Conservation (phyloP, 2,888 invertebrate genomes). For the Pachydiplax longipennis region DNA sequence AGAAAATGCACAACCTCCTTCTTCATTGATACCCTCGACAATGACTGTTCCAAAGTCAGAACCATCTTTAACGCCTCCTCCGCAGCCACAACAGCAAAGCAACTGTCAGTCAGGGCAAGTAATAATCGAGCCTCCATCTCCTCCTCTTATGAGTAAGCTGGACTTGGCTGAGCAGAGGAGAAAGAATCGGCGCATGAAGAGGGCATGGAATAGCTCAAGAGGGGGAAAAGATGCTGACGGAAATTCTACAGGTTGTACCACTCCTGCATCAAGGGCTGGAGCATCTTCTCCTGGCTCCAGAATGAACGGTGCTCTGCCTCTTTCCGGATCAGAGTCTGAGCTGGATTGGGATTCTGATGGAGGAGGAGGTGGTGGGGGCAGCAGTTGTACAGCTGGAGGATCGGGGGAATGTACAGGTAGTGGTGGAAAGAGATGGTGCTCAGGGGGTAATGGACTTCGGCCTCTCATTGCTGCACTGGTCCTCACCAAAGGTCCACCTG, state of each 20-base stretch:
- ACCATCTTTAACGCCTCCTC: not conserved
- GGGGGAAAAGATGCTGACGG: constrained; percentile 48
- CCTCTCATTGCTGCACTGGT: constrained; percentile 54
- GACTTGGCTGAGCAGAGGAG: constrained; percentile 58
- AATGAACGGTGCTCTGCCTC: constrained; percentile 40
- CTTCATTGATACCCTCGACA: not conserved
- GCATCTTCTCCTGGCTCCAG: constrained; percentile 51
- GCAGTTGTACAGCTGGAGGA: constrained; percentile 55
- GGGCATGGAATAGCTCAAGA: constrained; percentile 48
- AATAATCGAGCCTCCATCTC: not conserved
- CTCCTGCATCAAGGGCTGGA: constrained; percentile 53
- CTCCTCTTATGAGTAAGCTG: constrained; percentile 57
- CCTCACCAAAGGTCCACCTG: constrained; percentile 66
- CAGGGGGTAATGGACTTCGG: constrained; percentile 23
- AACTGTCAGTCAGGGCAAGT: not conserved
- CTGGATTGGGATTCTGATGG: constrained; percentile 62
- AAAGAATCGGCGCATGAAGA: constrained; percentile 52
- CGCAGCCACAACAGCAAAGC: not conserved
- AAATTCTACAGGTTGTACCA: constrained; percentile 53
- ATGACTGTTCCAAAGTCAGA: not conserved
- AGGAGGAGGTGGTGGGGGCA: constrained; percentile 62
- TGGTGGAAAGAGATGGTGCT: constrained; percentile 36
- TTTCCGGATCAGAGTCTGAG: constrained; percentile 55
- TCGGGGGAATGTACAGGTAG: not conserved
- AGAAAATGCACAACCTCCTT: not conserved